These are phyloP conservation scores for Steatornis caripensis DNA, from an alignment of 2,113 vertebrate species.

Conservation along the genomic window DNA sequence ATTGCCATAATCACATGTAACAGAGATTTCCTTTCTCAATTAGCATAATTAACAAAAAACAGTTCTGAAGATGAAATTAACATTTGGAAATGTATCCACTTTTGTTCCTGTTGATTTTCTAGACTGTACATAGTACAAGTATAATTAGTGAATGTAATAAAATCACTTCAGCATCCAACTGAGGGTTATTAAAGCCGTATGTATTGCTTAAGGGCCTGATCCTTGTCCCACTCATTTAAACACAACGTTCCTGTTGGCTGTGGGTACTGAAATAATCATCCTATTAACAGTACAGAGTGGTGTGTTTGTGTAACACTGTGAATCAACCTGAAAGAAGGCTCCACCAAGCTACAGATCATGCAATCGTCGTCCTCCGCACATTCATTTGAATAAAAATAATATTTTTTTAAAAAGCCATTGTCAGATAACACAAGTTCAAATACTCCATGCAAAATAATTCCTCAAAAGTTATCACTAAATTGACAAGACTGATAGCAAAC, in stretches of 20 bases:
- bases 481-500: background rate
- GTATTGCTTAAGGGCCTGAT: constrained; percentile 14
- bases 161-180: constrained; percentile 20
- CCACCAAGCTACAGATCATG: background rate
- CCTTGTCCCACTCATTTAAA: background rate
- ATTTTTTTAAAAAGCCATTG: background rate
- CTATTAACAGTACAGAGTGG: background rate
- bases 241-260: background rate
- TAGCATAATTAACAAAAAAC: background rate
- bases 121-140: background rate
- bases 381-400: background rate
- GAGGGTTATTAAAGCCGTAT: background rate
- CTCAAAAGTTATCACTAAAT: background rate
- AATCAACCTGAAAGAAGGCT: background rate
- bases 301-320: background rate
- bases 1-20: background rate
- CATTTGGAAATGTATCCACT: background rate
- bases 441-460: background rate
- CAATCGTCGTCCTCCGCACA: background rate
- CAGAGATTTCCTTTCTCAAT: constrained; percentile 14
- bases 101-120: constrained; percentile 38
- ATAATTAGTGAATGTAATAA: constrained; percentile 17
- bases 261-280: background rate
- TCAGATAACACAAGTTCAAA: background rate
- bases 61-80: constrained; percentile 17